These are phyloP conservation scores for Monopis laevigella DNA, from an alignment of 2,888 invertebrate species.

Conservation along the genomic window DNA sequence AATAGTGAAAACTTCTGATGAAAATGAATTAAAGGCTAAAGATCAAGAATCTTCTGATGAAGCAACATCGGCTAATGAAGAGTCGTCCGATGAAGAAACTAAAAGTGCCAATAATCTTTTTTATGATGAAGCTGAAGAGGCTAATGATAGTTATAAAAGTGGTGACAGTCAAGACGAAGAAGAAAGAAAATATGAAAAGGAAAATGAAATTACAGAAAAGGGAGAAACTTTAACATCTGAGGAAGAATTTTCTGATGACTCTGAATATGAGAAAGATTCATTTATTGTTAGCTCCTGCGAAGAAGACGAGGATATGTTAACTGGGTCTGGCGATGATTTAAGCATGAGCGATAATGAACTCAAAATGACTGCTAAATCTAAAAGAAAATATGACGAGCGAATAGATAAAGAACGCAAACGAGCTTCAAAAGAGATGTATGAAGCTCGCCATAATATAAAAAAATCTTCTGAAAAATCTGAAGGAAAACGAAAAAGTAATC, in stretches of 20 bases:
- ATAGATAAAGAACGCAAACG: slow-evolving; percentile 50
- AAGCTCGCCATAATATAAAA: slow-evolving; percentile 36
- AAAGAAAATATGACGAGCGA: slow-evolving; percentile 48
- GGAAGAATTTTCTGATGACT: slow-evolving; percentile 43
- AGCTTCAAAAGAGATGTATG: slow-evolving; percentile 55
- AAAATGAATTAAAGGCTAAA: slow-evolving; percentile 23
- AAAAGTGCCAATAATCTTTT: slow-evolving; percentile 24
- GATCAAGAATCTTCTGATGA: slow-evolving; percentile 19
- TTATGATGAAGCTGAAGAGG: slow-evolving; percentile 47
- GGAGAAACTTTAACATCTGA: slow-evolving; percentile 64
- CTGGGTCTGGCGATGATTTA: slow-evolving; percentile 53
- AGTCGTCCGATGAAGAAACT: slow-evolving; percentile 24
- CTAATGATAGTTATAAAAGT: slow-evolving; percentile 50
- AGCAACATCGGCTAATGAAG: slow-evolving; percentile 20
- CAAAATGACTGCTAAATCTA: slow-evolving; percentile 46
- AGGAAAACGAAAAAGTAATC: slow-evolving; percentile 26
- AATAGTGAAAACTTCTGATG: not conserved
- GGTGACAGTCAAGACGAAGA: slow-evolving; percentile 59
- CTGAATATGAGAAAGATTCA: slow-evolving; percentile 60
- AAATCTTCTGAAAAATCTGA: slow-evolving; percentile 25
- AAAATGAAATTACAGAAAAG: slow-evolving; percentile 56
- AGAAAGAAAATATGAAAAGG: slow-evolving; percentile 50
- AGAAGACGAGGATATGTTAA: slow-evolving; percentile 47
- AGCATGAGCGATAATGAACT: slow-evolving; percentile 53
- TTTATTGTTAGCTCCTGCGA: slow-evolving; percentile 63